Conservation (phyloP, 2,113 vertebrate species). For the Tragelaphus scriptus region DNA sequence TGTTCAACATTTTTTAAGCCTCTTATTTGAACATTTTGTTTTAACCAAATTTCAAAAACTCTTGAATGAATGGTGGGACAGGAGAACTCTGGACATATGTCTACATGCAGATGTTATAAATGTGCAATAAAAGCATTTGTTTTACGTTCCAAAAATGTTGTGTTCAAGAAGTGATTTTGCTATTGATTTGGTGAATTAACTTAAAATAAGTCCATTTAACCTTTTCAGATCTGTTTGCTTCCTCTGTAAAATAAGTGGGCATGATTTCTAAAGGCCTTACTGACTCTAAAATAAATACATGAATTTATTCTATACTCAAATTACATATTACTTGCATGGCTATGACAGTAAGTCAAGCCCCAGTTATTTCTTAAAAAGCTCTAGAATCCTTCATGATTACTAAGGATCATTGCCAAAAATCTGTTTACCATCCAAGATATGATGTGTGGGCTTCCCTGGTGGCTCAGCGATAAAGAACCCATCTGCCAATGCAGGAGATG, state of each 20-base stretch:
- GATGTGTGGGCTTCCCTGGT: neutral
- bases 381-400: neutral
- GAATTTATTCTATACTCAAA: neutral
- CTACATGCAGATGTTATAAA: slow-evolving; percentile 50
- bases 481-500: rapidly evolving
- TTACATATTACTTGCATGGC: neutral
- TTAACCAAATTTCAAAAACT: slow-evolving; percentile 1
- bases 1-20: neutral
- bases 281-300: neutral
- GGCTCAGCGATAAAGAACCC: neutral
- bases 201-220: neutral
- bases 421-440: neutral
- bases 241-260: neutral
- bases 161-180: slow-evolving; percentile 5
- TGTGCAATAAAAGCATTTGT: slow-evolving; percentile 75
- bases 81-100: neutral
- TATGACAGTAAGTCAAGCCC: neutral
- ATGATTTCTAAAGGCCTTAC: neutral
- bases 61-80: neutral
- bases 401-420: neutral
- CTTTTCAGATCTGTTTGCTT: neutral
- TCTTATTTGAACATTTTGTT: neutral
- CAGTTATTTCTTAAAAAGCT: slow-evolving; percentile 17
- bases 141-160: slow-evolving; percentile 57
- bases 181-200: neutral